phyloP scores from a whole-genome alignment of 2,113 vertebrate species.

The Diadophis punctatus region DNA sequence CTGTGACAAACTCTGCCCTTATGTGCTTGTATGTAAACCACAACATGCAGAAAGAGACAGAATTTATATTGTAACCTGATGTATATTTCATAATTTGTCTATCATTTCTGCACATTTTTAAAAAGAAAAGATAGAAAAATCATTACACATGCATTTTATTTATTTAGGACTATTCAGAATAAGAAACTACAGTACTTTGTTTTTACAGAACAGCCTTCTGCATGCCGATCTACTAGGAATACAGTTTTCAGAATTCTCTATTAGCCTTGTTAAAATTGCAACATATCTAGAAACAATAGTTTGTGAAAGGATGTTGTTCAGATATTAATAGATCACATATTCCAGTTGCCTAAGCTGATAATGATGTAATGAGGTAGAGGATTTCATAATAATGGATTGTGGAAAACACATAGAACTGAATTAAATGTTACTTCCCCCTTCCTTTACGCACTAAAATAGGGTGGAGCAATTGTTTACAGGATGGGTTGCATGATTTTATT shows the following conservation, averaged over 20 bases:
- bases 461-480: neutral
- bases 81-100: neutral
- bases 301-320: neutral
- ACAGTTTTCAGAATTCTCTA: neutral
- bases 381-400: neutral
- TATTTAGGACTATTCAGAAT: neutral
- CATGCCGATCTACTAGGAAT: neutral
- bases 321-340: neutral
- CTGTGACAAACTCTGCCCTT: neutral
- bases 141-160: constrained; percentile 11
- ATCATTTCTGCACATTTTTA: neutral
- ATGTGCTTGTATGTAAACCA: neutral
- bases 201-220: neutral
- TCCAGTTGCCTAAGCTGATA: neutral
- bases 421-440: neutral
- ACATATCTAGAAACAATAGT: neutral
- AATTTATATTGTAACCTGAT: neutral
- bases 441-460: neutral
- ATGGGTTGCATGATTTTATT: neutral
- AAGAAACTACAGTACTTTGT: neutral
- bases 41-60: neutral
- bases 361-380: neutral
- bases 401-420: neutral
- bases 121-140: neutral
- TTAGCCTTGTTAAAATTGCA: neutral